phyloP scores from a whole-genome alignment of 2,113 vertebrate genomes.

The Gambusia affinis region DNA sequence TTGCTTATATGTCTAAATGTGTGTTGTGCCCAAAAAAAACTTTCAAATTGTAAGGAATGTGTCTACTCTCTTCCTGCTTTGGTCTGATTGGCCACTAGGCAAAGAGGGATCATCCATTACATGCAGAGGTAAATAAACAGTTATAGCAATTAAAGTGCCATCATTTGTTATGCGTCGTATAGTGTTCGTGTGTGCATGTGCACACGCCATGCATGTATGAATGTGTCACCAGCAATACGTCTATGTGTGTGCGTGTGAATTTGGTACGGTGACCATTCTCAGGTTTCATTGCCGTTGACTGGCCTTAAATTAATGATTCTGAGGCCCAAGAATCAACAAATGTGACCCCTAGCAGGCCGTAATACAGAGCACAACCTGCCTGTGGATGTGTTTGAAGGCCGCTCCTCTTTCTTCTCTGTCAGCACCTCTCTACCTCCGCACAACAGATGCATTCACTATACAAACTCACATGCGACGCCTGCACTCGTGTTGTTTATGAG shows the following conservation, averaged over 20 bases:
- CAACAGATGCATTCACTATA: slow-evolving; percentile 71
- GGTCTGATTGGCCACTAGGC: slow-evolving; percentile 67
- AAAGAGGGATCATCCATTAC: slow-evolving; percentile 73
- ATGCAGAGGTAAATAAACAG: slow-evolving; percentile 78
- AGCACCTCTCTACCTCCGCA: slow-evolving; percentile 73
- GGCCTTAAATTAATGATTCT: slow-evolving; percentile 79
- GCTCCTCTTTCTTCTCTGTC: slow-evolving; percentile 79
- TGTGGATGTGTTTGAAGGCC: slow-evolving; percentile 68
- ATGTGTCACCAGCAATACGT: slow-evolving; percentile 15
- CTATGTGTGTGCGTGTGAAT: slow-evolving; percentile 13
- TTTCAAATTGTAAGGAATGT: slow-evolving; percentile 42
- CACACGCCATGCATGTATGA: slow-evolving; percentile 20
- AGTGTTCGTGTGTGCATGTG: slow-evolving; percentile 21
- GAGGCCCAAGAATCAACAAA: slow-evolving; percentile 78
- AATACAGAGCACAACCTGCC: slow-evolving; percentile 70
- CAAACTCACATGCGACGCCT: slow-evolving; percentile 57
- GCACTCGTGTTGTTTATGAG: slow-evolving; percentile 51
- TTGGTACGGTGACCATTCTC: slow-evolving; percentile 61
- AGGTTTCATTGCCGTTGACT: slow-evolving; percentile 72
- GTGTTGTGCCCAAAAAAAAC: slow-evolving; percentile 8
- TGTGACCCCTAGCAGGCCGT: slow-evolving; percentile 65
- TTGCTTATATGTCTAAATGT: neutral
- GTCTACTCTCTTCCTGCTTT: slow-evolving; percentile 56
- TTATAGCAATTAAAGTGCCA: slow-evolving; percentile 76
- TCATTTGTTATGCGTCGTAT: slow-evolving; percentile 79